Evolutionary conservation across 2,888 invertebrate species (phyloP).

Genomic region (Amaurobius ferox): DNA sequence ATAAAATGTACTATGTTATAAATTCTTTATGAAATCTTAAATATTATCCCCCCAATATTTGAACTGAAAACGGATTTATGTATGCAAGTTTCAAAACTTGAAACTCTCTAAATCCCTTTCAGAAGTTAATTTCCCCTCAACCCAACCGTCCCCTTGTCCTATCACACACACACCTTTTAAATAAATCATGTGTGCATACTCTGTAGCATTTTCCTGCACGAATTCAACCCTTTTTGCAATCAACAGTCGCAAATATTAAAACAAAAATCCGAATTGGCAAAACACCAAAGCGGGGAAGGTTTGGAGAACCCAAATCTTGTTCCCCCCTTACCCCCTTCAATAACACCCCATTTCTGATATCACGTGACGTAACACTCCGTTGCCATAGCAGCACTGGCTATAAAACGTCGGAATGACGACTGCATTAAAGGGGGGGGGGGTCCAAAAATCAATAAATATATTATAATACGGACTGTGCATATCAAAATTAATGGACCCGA

Average conservation of each 20-base stretch:
- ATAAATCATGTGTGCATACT: neutral
- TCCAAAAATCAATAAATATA: constrained; percentile 71
- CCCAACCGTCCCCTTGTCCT: too few relatives aligned
- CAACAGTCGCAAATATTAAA: constrained; percentile 30
- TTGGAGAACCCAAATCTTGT: constrained; percentile 23
- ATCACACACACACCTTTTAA: too few relatives aligned
- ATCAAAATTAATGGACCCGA: constrained; percentile 69
- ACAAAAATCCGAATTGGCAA: constrained; percentile 68
- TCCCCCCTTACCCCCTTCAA: constrained; percentile 37
- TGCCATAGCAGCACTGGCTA: constrained; percentile 65
- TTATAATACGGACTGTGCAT: constrained; percentile 70
- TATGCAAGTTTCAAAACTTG: too few relatives aligned
- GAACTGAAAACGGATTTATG: too few relatives aligned
- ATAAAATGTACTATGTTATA: too few relatives aligned
- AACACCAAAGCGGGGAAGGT: constrained; percentile 56
- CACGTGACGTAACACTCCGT: constrained; percentile 71
- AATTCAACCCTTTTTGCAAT: constrained; percentile 24
- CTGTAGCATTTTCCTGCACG: neutral
- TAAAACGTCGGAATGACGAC: constrained; percentile 71
- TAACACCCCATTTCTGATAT: constrained; percentile 67
- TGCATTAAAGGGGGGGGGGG: constrained; percentile 67
- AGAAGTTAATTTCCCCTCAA: too few relatives aligned
- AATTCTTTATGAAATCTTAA: too few relatives aligned
- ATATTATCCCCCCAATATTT: too few relatives aligned
- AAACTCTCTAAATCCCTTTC: too few relatives aligned